Evolutionary conservation across 2,113 vertebrate species (phyloP).

Genomic region (Scomber colias): DNA sequence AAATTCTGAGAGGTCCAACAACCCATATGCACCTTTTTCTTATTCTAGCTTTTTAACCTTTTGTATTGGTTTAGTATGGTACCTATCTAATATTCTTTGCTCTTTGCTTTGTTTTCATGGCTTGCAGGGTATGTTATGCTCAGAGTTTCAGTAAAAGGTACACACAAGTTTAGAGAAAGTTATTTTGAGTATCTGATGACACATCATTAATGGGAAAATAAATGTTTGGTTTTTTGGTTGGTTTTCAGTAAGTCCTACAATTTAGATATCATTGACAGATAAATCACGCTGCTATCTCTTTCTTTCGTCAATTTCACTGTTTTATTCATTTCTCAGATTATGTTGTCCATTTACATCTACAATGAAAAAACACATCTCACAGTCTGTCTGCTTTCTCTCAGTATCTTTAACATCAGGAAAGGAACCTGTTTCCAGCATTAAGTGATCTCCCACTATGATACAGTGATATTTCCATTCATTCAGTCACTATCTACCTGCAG

Average conservation of each 20-base stretch:
- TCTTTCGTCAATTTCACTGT: neutral
- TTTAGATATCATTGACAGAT: neutral
- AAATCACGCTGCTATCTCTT: neutral
- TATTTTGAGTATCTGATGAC: neutral
- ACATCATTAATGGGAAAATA: neutral
- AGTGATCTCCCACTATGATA: slow-evolving; percentile 14
- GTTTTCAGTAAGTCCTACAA: neutral
- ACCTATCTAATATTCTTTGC: neutral
- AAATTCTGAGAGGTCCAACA: neutral
- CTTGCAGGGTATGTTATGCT: neutral
- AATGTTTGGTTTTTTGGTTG: no score
- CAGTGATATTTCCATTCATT: slow-evolving; percentile 40
- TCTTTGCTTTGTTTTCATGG: slow-evolving; percentile 9
- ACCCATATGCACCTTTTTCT: neutral
- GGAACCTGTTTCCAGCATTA: neutral
- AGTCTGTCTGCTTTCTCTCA: neutral
- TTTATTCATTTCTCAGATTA: neutral
- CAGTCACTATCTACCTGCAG: slow-evolving; percentile 36
- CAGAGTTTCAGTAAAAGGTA: neutral
- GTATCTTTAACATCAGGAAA: slow-evolving; percentile 10
- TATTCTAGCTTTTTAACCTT: neutral
- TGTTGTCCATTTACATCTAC: neutral
- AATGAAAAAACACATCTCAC: neutral
- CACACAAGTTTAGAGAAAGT: neutral
- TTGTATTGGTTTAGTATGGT: neutral